Base-by-base conservation (phyloP, 2,797 vertebrate genomes). In the Crocidura indochinensis region DNA sequence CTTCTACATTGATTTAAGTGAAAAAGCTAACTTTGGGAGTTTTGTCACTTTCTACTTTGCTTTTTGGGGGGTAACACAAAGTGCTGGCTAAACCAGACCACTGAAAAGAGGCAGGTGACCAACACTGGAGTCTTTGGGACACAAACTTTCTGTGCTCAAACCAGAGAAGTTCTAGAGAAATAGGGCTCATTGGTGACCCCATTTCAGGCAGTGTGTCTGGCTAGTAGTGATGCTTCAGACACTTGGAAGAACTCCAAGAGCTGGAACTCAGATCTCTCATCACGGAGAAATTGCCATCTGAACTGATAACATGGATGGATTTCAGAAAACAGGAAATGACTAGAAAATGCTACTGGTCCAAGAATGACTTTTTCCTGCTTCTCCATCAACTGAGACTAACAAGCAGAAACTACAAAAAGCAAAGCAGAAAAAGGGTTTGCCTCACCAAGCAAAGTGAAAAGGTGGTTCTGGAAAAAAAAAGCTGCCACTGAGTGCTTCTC, bases 21-120 rank as follows among this genome's bases (percentile, higher is more conserved):
- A 81, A 76, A 88, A 88, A 82, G 8, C 12, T 14, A 79, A 44
- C 20, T 64, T 84, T 56, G 10, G 11, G 11, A 4, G 27, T 90
- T 29, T 67, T 8, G 27, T 68, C 19, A 17, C n/a, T 44, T 82
- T 86, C n/a, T 49, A 68, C 44, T 49, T 44, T 87, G 1, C 20
- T 87, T 26, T 38, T 38, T 38, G 38, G 38, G 38, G 38, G 2
- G 10, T 72, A 44, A 78, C 29, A 81, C 44, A 27, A 47, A 77
- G 12, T 65, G 47, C 67, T 72, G 68, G n/a, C 17, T 64, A 27
- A 22, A 17, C 56, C 51, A 31, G 69, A 29, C 31, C 26, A 81
- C 71, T 26, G 46, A n/a, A 8, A 51, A n/a, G 46, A 46, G 15
- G 10, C 2, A 8, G 4, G 8, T 44, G 53, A 27, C 29, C 46